These are phyloP conservation scores for Neelides folsomi DNA, from an alignment of 2,888 invertebrate genomes.

Conservation along the genomic window DNA sequence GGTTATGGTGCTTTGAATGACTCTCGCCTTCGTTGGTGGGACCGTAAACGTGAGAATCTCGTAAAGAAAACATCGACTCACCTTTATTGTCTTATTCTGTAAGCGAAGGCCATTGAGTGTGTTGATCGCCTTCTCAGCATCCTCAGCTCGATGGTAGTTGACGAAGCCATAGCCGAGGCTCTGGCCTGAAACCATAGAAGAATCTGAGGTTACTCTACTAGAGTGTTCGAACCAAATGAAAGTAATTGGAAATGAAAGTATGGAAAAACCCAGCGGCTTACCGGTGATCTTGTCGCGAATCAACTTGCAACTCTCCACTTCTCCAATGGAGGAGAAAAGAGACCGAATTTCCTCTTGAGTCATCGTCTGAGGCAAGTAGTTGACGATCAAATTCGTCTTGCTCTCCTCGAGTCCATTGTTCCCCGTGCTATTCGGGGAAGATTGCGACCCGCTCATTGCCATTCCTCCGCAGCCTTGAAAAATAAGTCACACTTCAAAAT, in stretches of 20 bases:
- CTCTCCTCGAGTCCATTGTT: slow-evolving; percentile 66
- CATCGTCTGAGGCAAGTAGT: slow-evolving; percentile 99
- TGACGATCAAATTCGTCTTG: slow-evolving; percentile 97
- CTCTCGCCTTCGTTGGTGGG: too few species aligned
- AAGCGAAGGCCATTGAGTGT: slow-evolving; percentile 93
- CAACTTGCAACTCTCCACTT: slow-evolving; percentile 97
- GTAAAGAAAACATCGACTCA: slow-evolving; percentile 36
- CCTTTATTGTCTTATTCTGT: slow-evolving; percentile 99
- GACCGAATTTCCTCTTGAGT: slow-evolving; percentile 97
- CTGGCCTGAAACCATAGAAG: slow-evolving; percentile 55
- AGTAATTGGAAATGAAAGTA: background rate
- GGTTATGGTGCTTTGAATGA: too few species aligned
- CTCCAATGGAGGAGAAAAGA: slow-evolving; percentile 94
- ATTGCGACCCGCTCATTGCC: slow-evolving; percentile 37
- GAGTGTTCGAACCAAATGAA: slow-evolving; percentile 4
- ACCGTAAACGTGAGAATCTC: too few species aligned
- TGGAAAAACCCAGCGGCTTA: slow-evolving; percentile 34
- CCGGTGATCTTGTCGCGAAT: slow-evolving; percentile 96
- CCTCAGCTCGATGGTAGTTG: slow-evolving; percentile 93
- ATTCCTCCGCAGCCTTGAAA: slow-evolving; percentile 30
- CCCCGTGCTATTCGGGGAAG: slow-evolving; percentile 39
- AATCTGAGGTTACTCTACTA: slow-evolving; percentile 25
- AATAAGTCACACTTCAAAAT: too few species aligned
- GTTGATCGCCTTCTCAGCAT: slow-evolving; percentile 96
- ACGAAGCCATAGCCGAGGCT: slow-evolving; percentile 99